phyloP scores from a whole-genome alignment of 2,113 vertebrate genomes.

The Oceanites oceanicus region DNA sequence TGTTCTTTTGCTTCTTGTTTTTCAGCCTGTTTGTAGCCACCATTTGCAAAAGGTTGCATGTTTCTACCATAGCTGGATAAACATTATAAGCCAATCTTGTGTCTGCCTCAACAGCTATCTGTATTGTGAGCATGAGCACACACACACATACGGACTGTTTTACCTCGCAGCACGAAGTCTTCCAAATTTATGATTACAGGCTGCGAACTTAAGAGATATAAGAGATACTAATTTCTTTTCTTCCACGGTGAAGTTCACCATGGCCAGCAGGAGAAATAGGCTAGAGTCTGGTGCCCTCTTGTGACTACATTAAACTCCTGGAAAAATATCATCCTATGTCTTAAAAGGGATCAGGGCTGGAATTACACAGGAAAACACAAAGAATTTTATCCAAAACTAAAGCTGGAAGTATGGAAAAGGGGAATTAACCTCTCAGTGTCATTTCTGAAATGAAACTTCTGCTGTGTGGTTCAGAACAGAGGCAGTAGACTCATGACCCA shows the following conservation, averaged over 20 bases:
- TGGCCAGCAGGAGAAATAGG: neutral
- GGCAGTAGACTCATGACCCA: neutral
- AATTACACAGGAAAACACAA: neutral
- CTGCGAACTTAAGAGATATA: neutral
- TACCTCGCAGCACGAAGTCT: neutral
- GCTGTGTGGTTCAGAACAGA: neutral
- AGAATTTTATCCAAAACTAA: neutral
- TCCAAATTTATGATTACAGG: neutral
- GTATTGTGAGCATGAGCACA: neutral
- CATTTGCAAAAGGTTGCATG: neutral
- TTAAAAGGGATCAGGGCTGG: neutral
- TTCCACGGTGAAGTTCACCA: neutral
- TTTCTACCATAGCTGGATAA: neutral
- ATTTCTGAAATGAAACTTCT: neutral
- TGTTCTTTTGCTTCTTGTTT: neutral
- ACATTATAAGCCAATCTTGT: neutral
- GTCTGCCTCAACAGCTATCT: neutral
- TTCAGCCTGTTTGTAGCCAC: neutral
- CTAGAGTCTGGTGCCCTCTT: conserved; percentile 57
- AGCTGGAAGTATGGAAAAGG: neutral
- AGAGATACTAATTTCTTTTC: neutral
- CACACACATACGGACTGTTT: neutral
- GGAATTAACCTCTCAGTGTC: neutral
- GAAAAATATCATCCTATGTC: neutral
- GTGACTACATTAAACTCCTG: neutral